A percentile compares a stretch with the other conserved stretches of the same genome.
Conservation (phyloP, 2,797 vertebrate genomes). For the Pyrrhura leucotis region DNA sequence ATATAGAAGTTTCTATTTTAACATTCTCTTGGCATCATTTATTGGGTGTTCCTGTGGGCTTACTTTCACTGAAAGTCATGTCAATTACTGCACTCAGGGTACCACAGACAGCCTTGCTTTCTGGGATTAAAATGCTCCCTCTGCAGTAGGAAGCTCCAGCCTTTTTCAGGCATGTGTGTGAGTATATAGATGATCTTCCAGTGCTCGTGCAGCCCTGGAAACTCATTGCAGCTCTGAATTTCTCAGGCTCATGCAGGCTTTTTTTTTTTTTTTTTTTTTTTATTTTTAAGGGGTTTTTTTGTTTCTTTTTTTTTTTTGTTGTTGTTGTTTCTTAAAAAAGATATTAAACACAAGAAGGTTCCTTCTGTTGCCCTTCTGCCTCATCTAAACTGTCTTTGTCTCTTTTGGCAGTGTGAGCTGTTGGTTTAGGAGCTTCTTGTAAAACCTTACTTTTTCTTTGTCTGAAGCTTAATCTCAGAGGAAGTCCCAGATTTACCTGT, state of each 20-base stretch:
- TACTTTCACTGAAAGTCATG: background rate
- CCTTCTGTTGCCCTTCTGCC: background rate
- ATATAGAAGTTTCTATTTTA: slow-evolving; percentile 20
- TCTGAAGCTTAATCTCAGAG: background rate
- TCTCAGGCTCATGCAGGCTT: background rate
- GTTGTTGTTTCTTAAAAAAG: background rate
- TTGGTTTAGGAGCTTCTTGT: background rate
- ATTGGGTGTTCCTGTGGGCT: background rate
- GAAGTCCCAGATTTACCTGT: background rate
- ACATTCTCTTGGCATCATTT: background rate
- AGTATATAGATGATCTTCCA: background rate
- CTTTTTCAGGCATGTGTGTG: background rate
- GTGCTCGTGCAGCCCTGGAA: background rate
- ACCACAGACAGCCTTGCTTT: background rate
- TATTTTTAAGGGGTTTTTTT: background rate
- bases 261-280: background rate
- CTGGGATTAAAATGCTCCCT: background rate
- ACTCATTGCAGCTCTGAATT: background rate
- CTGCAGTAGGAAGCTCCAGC: background rate
- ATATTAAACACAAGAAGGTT: background rate
- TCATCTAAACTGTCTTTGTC: background rate
- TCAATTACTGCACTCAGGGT: background rate
- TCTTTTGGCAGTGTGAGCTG: background rate
- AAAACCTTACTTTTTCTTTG: background rate
- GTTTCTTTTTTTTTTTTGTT: no score